Base-by-base conservation (phyloP, 2,113 vertebrate genomes). In the Anolis sagrei region DNA sequence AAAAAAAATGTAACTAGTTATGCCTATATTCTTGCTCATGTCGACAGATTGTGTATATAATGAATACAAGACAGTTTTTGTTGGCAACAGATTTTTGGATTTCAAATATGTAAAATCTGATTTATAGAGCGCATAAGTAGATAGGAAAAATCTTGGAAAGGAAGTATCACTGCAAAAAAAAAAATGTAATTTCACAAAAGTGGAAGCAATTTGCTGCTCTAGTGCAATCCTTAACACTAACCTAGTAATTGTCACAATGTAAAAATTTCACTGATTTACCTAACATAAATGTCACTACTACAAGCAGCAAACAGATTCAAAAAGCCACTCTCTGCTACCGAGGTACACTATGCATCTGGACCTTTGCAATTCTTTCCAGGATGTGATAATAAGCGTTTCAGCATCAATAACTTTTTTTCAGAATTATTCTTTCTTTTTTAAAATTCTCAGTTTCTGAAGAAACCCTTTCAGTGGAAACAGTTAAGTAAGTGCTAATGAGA, bases 401-500 rank as follows among this genome's bases (percentile, higher is more conserved):
- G 84, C 16, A 88, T 0, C 36, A 88, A 84, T 36, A 51, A 76
- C 27, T 66, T 89, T 51, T 48, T 90, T 2, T 54, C 5, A 1
- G 29, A 7, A 80, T 58, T 11, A 58, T 58, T 18, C 18, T 58
- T 80, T 77, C 49, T 58, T 78, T 49, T 78, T 49, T 1, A 77
- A 16, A 87, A 23, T 80, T 32, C 83, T 0, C 80, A 13, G 77
- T 10, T 83, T 13, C n/a, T 80, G 69, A 83, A 14, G 64, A 64
- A 88, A 82, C 36, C 32, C 16, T 84, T 51, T 61, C 73, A 89
- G 74, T 68, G 61, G 25, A 34, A 90, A 77, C 39, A 89, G 77
- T 58, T 61, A 7, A 79, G 62, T 73, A 78, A 36, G 76, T 68
- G 16, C 48, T 84, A 75, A 75, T 90, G 88, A 44, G 70, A 23